Percentiles rank a stretch among this genome's conserved stretches.
These are phyloP conservation scores for Podotricha telesiphe DNA, from an alignment of 2,888 invertebrate species.

Conservation along the genomic window DNA sequence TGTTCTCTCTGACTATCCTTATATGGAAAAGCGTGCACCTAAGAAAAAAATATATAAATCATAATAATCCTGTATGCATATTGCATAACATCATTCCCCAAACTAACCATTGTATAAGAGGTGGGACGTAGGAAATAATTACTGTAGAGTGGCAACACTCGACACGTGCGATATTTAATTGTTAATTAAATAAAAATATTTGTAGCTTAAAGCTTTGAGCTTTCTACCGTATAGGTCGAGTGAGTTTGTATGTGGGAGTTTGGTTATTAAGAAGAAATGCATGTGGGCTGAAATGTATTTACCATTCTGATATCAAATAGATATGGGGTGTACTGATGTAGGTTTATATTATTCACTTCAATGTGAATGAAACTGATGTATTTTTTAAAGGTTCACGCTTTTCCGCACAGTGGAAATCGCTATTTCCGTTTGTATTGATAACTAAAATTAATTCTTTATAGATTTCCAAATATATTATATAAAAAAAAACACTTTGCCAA, in stretches of 20 bases:
- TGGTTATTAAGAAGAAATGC: constrained; percentile 2
- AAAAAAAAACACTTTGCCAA: too few relatives aligned
- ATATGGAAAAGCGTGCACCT: too few relatives aligned
- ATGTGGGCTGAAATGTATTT: constrained; percentile 13
- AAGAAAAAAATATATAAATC: neutral
- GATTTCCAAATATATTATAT: too few relatives aligned
- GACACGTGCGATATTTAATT: constrained; percentile 52
- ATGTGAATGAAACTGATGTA: too few relatives aligned
- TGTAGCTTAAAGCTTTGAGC: constrained; percentile 14
- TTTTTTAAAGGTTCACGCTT: too few relatives aligned
- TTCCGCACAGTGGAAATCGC: too few relatives aligned
- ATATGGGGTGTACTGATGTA: too few relatives aligned
- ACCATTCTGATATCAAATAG: neutral
- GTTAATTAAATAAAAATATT: constrained; percentile 51
- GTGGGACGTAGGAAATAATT: constrained; percentile 78
- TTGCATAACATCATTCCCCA: constrained; percentile 60
- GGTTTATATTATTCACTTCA: too few relatives aligned
- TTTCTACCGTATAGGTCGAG: constrained; percentile 32
- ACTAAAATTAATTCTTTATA: too few relatives aligned
- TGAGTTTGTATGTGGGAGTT: constrained; percentile 18
- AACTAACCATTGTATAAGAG: constrained; percentile 70
- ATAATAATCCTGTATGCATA: constrained; percentile 10
- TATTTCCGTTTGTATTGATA: too few relatives aligned
- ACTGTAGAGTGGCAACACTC: constrained; percentile 76
- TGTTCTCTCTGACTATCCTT: too few relatives aligned